Percentiles rank a stretch among this genome's conserved stretches.
These are phyloP conservation scores for Girardia tigrina DNA, from an alignment of 2,888 invertebrate species.

Conservation along the genomic window DNA sequence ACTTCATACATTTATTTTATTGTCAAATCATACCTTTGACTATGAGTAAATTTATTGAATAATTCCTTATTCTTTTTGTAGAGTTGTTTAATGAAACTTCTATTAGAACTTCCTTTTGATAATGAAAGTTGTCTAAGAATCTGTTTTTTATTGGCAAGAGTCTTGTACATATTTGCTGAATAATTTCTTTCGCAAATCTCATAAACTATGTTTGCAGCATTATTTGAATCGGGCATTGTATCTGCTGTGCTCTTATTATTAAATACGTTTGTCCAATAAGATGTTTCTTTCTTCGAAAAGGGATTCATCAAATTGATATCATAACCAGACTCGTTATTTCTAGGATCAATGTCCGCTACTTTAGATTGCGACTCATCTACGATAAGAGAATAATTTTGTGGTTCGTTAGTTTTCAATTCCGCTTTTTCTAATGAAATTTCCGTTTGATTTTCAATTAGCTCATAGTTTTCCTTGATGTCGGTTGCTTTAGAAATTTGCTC, in stretches of 20 bases:
- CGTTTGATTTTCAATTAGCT: too few relatives aligned
- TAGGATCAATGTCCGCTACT: too few relatives aligned
- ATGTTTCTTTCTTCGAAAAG: not conserved
- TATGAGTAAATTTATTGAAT: not conserved
- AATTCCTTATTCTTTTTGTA: not conserved
- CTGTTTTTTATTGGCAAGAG: not conserved
- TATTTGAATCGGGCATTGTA: not conserved
- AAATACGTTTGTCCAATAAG: not conserved
- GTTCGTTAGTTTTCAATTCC: too few relatives aligned
- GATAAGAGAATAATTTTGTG: too few relatives aligned
- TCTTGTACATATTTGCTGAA: not conserved
- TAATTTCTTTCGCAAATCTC: not conserved
- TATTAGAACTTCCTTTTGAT: not conserved
- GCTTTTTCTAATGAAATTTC: too few relatives aligned
- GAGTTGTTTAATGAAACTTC: not conserved
- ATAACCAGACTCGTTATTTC: not conserved
- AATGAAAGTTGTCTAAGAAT: not conserved
- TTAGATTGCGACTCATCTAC: too few relatives aligned
- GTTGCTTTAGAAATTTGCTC: not conserved
- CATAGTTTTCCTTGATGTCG: too few relatives aligned
- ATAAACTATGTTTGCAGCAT: not conserved
- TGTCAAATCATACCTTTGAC: slow-evolving; percentile 3
- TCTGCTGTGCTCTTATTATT: not conserved
- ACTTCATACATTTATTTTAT: too few relatives aligned
- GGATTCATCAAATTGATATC: not conserved